A percentile compares a stretch with the other conserved stretches of the same genome.
Conservation (phyloP, 2,888 invertebrate species). For the Lepeophtheirus nordmannii region DNA sequence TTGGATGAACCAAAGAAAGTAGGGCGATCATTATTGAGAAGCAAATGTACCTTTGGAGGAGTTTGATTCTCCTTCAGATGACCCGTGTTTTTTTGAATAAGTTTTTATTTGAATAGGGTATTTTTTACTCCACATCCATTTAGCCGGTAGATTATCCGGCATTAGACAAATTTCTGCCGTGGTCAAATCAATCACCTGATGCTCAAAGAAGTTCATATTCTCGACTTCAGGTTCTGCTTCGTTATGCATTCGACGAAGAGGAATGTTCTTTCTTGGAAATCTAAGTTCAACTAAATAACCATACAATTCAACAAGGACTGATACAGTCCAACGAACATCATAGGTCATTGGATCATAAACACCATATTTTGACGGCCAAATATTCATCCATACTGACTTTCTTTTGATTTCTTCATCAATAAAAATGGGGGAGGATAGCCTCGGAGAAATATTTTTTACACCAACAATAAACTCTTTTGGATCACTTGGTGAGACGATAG, state of each 20-base stretch:
- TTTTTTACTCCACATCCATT: constrained; percentile 21
- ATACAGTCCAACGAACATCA: constrained; percentile 16
- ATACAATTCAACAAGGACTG: constrained; percentile 5
- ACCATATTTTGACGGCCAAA: constrained; percentile 15
- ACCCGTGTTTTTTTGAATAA: not conserved
- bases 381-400: constrained; percentile 17
- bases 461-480: not conserved
- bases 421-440: constrained; percentile 1
- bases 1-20: too few relatives aligned
- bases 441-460: not conserved
- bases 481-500: not conserved
- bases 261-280: constrained; percentile 17
- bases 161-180: not conserved
- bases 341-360: constrained; percentile 18
- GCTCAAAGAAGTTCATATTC: constrained; percentile 13
- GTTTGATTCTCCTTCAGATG: not conserved
- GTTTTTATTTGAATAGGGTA: constrained; percentile 15
- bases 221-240: constrained; percentile 4
- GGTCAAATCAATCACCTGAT: constrained; percentile 14
- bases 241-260: constrained; percentile 15
- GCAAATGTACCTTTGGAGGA: too few relatives aligned
- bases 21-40: too few relatives aligned
- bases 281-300: constrained; percentile 11
- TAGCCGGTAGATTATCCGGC: constrained; percentile 15
- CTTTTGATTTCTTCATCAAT: constrained; percentile 16